A percentile compares a stretch with the other conserved stretches of the same genome.
Conservation (phyloP, 2,113 vertebrate genomes). For the Rhynchomys soricoides region DNA sequence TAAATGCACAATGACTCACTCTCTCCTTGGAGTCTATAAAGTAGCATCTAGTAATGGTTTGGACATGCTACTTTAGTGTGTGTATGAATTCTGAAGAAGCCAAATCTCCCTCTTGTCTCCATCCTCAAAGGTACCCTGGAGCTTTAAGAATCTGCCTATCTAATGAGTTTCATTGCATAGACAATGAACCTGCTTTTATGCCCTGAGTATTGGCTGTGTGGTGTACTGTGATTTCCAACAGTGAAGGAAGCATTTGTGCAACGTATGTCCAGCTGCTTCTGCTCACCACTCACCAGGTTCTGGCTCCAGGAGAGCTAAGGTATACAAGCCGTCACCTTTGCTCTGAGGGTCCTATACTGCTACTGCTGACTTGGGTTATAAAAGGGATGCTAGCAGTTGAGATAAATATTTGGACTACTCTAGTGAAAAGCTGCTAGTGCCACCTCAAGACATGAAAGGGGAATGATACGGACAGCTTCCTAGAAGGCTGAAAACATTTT, state of each 20-base stretch:
- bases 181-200: neutral
- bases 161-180: neutral
- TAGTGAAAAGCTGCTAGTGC: neutral
- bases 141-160: conserved; percentile 18
- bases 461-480: neutral
- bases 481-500: neutral
- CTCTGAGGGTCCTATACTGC: neutral
- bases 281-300: neutral
- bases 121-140: neutral
- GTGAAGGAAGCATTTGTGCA: neutral
- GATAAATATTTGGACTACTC: neutral
- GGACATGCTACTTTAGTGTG: neutral
- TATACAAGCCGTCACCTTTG: neutral
- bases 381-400: neutral
- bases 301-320: neutral
- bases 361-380: neutral
- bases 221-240: neutral
- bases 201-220: neutral
- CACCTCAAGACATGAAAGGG: neutral
- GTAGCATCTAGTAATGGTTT: conserved; percentile 8
- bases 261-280: neutral
- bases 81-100: conserved; percentile 14
- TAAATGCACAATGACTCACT: conserved; percentile 38
- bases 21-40: conserved; percentile 9
- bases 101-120: neutral